These are phyloP conservation scores for Tinea pellionella DNA, from an alignment of 2,888 invertebrate species.

Conservation along the genomic window DNA sequence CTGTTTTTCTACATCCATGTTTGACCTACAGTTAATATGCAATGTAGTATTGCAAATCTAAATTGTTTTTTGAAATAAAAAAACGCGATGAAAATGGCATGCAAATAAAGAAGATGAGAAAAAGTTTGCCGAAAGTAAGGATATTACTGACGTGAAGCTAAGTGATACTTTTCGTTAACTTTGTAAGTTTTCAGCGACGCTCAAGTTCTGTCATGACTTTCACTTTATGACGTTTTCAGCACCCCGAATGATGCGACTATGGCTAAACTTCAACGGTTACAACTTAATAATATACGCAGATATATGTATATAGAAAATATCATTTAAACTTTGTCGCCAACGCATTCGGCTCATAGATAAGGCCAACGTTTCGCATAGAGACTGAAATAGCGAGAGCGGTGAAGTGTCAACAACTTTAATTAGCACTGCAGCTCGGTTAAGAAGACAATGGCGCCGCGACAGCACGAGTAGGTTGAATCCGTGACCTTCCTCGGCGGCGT, in stretches of 20 bases:
- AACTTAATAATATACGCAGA: neutral
- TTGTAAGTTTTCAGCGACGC: neutral
- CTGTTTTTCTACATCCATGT: too few relatives aligned
- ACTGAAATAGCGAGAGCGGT: conserved; percentile 21
- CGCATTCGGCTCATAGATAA: neutral
- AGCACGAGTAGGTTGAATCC: conserved; percentile 61
- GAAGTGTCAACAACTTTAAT: conserved; percentile 65
- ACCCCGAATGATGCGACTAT: neutral
- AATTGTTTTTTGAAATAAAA: too few relatives aligned
- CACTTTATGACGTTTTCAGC: neutral
- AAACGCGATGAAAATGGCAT: neutral
- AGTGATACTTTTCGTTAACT: neutral
- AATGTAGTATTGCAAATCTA: too few relatives aligned
- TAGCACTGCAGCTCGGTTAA: conserved; percentile 60
- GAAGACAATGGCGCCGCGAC: conserved; percentile 62
- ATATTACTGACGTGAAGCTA: neutral
- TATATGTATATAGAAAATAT: conserved; percentile 1
- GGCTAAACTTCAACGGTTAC: neutral
- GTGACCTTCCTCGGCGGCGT: conserved; percentile 64
- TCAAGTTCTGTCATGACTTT: neutral
- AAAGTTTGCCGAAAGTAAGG: neutral
- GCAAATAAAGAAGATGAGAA: neutral
- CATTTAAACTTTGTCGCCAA: neutral
- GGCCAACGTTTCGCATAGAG: neutral
- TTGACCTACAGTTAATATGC: too few relatives aligned